Evolutionary conservation across 1,140 invertebrate species (phyloP), one percentile per base, ranked within the genome.

Genomic region (Apolygus lucorum): DNA sequence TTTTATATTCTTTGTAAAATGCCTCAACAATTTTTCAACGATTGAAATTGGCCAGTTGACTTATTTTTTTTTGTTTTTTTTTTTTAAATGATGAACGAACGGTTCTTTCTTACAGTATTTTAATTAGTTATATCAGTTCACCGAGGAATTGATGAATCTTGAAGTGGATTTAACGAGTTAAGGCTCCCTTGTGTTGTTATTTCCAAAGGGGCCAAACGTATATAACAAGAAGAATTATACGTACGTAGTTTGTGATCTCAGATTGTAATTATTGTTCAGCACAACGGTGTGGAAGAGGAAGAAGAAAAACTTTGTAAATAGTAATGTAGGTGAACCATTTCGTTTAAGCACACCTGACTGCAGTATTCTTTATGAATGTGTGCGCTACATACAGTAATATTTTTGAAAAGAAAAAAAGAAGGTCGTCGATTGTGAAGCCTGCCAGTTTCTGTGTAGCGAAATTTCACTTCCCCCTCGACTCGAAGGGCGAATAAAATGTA

Each of bases 161-260:
- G 11, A 26, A 14, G 27, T 34, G 4, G 27, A 63, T n/a, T 17
- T 66, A 28, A 29, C 34, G n/a, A 66, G 22, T 66, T 66, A 29
- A n/a, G 17, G 29, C 27, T 66, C 54, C 54, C 54, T 59, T 59
- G 54, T 1, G 26, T 34, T 66, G 27, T 34, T 66, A n/a, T 34
- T 66, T 66, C 11, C 29, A 66, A 14, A 14, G 64, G 64, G 64
- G 64, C 64, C 64, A 66, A 66, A 66, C 28, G 28, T 66, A 14
- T 66, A 28, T n/a, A n/a, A n/a, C n/a, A n/a, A n/a, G n/a, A n/a
- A n/a, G n/a, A n/a, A n/a, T n/a, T n/a, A n/a, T n/a, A 25, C 17
- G 17, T 42, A 34, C 21, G 27, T 66, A 66, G 64, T 66, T 66
- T 25, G 64, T 66, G 64, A 66, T 66, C 64, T 66, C 64, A 66